Evolutionary conservation across 2,888 invertebrate species (phyloP), one percentile per base, ranked within the genome.

Genomic region (Pogonocherus hispidulus): DNA sequence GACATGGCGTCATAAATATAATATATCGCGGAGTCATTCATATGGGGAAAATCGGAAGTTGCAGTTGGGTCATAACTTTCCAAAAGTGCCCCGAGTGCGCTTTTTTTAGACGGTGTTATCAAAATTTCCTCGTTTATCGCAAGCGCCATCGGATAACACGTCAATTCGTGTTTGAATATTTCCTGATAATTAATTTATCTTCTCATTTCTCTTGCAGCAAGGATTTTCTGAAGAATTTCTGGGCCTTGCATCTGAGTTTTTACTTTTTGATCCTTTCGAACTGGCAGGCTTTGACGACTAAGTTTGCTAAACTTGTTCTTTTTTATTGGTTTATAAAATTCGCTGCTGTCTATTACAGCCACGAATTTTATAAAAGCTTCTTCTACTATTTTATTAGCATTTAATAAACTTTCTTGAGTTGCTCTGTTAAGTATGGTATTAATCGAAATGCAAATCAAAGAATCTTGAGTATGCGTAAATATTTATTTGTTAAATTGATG

Each of bases 241-340:
- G 16, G 49, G 1, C 49, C 49, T 49, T 49, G 19, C n/a, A 22
- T 23, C 3, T 22, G 19, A 5, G 6, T 49, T 14, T 22, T 23
- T 51, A 3, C n/a, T n/a, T n/a, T n/a, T n/a, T n/a, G n/a, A n/a
- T n/a, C n/a, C n/a, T n/a, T n/a, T n/a, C n/a, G n/a, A n/a, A n/a
- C 14, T 22, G 51, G 5, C 9, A 1, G 19, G 6, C 11, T 51
- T 20, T 11, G 20, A 1, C 20, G 51, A 20, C 20, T 51, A 1
- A 54, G 18, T 16, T 32, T 54, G 1, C 6, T 32, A 3, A 54
- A 11, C 5, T 54, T 54, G 35, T 16, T 35, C 35, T 54, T 54
- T 35, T 54, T 35, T 16, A 54, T 3, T 3, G 54, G 18, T 54
- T 54, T 54, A 18, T 35, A 54, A 54, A 54, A 54, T 9, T 54